Percentiles rank a stretch among this genome's conserved stretches.
Evolutionary conservation across 2,888 invertebrate genomes (phyloP).

Genomic region (Crepidodera aurea): DNA sequence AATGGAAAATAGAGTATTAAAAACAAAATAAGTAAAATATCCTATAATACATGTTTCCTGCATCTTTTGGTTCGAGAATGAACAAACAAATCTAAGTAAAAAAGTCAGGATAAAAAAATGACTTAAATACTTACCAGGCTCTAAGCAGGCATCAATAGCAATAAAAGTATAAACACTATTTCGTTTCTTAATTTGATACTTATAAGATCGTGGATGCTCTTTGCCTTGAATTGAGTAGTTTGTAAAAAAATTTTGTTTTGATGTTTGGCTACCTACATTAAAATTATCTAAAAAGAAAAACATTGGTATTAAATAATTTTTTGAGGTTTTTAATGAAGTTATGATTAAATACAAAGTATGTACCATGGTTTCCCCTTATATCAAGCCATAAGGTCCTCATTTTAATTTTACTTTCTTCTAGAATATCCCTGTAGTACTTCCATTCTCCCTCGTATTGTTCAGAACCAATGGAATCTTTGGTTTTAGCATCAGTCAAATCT

Average conservation of each 20-base stretch:
- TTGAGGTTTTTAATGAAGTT: no score
- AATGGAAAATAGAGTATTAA: no score
- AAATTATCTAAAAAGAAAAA: conserved; percentile 79
- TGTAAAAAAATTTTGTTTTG: conserved; percentile 77
- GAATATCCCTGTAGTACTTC: conserved; percentile 76
- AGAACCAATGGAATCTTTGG: conserved; percentile 79
- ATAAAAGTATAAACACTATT: conserved; percentile 79
- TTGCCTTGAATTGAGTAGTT: conserved; percentile 83
- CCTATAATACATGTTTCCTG: no score
- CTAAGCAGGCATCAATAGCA: conserved; percentile 85
- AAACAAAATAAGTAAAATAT: no score
- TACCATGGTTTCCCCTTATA: conserved; percentile 92
- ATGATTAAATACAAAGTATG: conserved; percentile 38
- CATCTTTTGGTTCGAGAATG: no score
- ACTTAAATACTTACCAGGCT: conserved; percentile 78
- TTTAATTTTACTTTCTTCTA: conserved; percentile 72
- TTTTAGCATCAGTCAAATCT: conserved; percentile 89
- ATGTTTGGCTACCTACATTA: conserved; percentile 75
- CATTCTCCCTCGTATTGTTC: conserved; percentile 84
- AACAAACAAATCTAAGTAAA: no score
- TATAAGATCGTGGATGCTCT: conserved; percentile 75
- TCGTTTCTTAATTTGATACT: conserved; percentile 68
- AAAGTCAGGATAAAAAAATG: no score
- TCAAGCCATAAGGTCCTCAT: conserved; percentile 84
- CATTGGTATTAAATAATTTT: no score